A percentile compares a stretch with the other conserved stretches of the same genome.
phyloP scores from a whole-genome alignment of 2,113 vertebrate species.

The Delphinus delphis region DNA sequence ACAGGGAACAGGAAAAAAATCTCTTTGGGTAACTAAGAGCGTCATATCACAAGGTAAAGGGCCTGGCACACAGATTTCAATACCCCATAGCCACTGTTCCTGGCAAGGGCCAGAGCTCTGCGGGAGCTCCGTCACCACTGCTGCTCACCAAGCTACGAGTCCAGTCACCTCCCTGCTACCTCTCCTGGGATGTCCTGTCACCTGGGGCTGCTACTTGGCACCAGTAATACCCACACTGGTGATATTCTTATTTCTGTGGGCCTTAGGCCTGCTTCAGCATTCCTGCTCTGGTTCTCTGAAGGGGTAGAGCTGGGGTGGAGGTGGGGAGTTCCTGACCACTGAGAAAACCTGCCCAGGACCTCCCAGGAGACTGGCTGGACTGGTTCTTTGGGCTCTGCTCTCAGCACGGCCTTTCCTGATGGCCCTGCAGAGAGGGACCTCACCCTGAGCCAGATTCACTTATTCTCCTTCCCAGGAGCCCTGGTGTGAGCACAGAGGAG shows the following conservation, averaged over 20 bases:
- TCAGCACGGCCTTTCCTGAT: background rate
- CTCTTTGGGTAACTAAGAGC: background rate
- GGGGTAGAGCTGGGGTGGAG: background rate
- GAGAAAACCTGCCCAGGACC: background rate
- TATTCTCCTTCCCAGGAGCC: background rate
- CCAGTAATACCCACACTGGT: background rate
- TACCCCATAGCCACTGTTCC: background rate
- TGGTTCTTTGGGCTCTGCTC: background rate
- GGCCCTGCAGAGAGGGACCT: background rate
- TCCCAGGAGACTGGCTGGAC: background rate
- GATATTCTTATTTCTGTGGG: background rate
- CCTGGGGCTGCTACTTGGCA: background rate
- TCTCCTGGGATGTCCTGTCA: background rate
- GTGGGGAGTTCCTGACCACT: background rate
- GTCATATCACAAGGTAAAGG: background rate
- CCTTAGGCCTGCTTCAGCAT: background rate
- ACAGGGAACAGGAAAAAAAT: background rate
- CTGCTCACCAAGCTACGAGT: background rate
- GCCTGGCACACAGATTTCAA: background rate
- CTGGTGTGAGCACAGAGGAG: background rate
- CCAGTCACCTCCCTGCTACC: background rate
- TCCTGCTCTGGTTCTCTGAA: background rate
- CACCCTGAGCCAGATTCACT: background rate
- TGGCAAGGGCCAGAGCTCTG: background rate
- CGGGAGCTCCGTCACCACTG: background rate